Percentiles rank a stretch among this genome's conserved stretches.
phyloP scores from a whole-genome alignment of 2,113 vertebrate species.

The Nycticryphes semicollaris region DNA sequence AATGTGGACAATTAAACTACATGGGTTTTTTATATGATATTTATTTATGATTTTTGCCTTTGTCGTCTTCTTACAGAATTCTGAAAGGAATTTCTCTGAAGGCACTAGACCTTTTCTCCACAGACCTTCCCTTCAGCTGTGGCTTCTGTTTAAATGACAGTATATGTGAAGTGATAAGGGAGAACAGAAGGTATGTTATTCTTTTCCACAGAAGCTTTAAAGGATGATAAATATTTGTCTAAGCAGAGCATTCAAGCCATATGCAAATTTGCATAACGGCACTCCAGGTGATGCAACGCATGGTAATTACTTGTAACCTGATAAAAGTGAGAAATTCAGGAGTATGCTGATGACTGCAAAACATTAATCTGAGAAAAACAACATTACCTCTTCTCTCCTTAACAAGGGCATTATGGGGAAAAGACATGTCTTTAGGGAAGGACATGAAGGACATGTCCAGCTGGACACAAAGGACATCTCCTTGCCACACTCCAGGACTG shows the following conservation, averaged over 20 bases:
- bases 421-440: neutral
- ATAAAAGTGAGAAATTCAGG: constrained; percentile 48
- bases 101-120: neutral
- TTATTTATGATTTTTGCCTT: neutral
- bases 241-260: constrained; percentile 63
- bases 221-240: constrained; percentile 77
- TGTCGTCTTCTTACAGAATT: neutral
- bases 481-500: neutral
- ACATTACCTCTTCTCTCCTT: neutral
- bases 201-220: constrained; percentile 60
- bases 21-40: neutral
- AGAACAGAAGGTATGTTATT: constrained; percentile 53
- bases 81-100: neutral
- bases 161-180: neutral
- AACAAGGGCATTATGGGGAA: neutral
- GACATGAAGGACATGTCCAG: neutral
- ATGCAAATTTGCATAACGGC: constrained; percentile 73
- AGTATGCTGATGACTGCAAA: neutral
- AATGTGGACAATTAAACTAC: neutral
- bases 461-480: neutral
- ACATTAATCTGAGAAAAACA: neutral
- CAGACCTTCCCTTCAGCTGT: constrained; percentile 9
- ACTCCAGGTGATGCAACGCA: constrained; percentile 59
- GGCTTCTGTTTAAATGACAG: constrained; percentile 30
- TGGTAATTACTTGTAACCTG: constrained; percentile 56